Percentiles rank a stretch among this genome's conserved stretches.
phyloP scores from a whole-genome alignment of 2,113 vertebrate genomes.

The Mormoops blainvillei region DNA sequence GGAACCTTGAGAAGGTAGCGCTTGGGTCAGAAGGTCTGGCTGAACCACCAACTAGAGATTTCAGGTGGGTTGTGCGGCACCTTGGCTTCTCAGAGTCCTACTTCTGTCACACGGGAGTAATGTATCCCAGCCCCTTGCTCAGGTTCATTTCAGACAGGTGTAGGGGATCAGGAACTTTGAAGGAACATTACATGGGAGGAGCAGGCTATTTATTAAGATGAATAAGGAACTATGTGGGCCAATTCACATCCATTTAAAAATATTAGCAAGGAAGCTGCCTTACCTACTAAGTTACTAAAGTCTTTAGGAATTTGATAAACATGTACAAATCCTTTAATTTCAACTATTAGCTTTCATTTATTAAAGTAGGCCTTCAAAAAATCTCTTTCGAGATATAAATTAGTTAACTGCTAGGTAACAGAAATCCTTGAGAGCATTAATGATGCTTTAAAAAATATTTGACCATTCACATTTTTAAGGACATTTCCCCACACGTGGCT shows the following conservation, averaged over 20 bases:
- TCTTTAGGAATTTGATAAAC: neutral
- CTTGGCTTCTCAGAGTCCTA: neutral
- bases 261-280: neutral
- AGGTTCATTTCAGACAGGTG: neutral
- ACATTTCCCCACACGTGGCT: neutral
- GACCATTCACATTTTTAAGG: neutral
- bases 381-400: neutral
- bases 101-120: too few relatives aligned
- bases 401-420: neutral
- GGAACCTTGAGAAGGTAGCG: neutral
- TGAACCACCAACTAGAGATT: neutral
- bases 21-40: neutral
- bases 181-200: neutral
- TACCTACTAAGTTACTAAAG: neutral
- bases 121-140: neutral
- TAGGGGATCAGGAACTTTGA: neutral
- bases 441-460: neutral
- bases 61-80: neutral
- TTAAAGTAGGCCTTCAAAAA: neutral
- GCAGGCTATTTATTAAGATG: too few relatives aligned
- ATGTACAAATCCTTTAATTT: neutral
- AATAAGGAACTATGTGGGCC: neutral
- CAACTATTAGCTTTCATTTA: neutral
- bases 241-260: neutral
- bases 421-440: neutral